A percentile compares a stretch with the other conserved stretches of the same genome.
Conservation (phyloP, 2,888 invertebrate genomes). For the Carabus problematicus region DNA sequence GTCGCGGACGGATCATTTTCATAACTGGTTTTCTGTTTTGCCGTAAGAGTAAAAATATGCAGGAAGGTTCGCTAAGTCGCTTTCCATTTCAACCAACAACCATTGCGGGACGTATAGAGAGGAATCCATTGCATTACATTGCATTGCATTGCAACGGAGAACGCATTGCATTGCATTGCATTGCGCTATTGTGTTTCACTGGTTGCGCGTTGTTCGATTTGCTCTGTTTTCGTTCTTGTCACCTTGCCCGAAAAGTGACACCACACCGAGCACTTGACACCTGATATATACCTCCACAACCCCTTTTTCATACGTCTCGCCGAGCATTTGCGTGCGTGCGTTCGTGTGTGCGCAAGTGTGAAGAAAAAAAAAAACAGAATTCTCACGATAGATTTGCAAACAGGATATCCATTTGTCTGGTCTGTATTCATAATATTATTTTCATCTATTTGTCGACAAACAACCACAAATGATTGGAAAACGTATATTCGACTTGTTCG, state of each 20-base stretch:
- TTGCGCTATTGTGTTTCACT: constrained; percentile 9
- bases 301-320: constrained; percentile 5
- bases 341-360: background rate
- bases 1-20: constrained; percentile 42
- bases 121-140: background rate
- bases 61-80: constrained; percentile 38
- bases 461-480: too few species aligned
- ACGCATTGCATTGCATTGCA: constrained; percentile 29
- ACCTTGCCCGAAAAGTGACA: constrained; percentile 31
- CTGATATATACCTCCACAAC: constrained; percentile 9
- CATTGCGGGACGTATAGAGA: too few species aligned
- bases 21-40: constrained; percentile 43
- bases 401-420: too few species aligned
- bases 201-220: constrained; percentile 22
- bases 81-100: too few species aligned
- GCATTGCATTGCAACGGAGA: too few species aligned
- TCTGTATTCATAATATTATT: too few species aligned
- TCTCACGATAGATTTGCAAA: too few species aligned
- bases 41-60: constrained; percentile 42
- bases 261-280: constrained; percentile 18
- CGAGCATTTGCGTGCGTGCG: background rate
- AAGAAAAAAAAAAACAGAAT: too few species aligned
- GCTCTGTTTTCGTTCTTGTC: constrained; percentile 25
- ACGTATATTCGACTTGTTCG: too few species aligned
- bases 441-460: too few species aligned